phyloP scores from a whole-genome alignment of 2,113 vertebrate species.

The Perccottus glenii region DNA sequence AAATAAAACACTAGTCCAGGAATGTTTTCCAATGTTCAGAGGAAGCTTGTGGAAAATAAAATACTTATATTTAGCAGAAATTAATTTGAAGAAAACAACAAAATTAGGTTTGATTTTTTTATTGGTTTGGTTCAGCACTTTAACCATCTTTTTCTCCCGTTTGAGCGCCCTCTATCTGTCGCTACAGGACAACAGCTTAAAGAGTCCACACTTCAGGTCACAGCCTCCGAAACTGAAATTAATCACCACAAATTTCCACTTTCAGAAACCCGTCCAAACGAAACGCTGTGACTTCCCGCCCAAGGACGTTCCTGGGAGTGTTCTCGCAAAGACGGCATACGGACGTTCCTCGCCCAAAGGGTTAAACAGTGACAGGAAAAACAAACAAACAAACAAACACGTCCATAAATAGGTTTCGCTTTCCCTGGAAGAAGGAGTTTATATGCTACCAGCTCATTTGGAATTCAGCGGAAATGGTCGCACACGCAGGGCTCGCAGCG shows the following conservation, averaged over 20 bases:
- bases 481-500: slow-evolving; percentile 84
- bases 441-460: slow-evolving; percentile 84
- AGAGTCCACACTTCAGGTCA: slow-evolving; percentile 18
- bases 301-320: slow-evolving; percentile 65
- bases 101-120: neutral
- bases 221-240: slow-evolving; percentile 42
- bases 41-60: no score
- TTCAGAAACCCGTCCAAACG: slow-evolving; percentile 33
- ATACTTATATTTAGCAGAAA: no score
- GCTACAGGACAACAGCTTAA: slow-evolving; percentile 9
- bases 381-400: slow-evolving; percentile 82
- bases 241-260: slow-evolving; percentile 60
- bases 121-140: neutral
- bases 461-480: slow-evolving; percentile 83
- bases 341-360: slow-evolving; percentile 80
- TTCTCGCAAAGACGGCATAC: slow-evolving; percentile 77
- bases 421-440: slow-evolving; percentile 75
- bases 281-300: slow-evolving; percentile 63
- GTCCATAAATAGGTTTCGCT: slow-evolving; percentile 80
- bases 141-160: neutral
- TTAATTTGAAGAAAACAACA: no score
- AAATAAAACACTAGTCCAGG: no score
- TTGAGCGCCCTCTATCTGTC: neutral
- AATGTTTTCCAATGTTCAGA: no score
- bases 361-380: slow-evolving; percentile 77